phyloP scores from a whole-genome alignment of 2,113 vertebrate species.

The Myiopsitta monachus region DNA sequence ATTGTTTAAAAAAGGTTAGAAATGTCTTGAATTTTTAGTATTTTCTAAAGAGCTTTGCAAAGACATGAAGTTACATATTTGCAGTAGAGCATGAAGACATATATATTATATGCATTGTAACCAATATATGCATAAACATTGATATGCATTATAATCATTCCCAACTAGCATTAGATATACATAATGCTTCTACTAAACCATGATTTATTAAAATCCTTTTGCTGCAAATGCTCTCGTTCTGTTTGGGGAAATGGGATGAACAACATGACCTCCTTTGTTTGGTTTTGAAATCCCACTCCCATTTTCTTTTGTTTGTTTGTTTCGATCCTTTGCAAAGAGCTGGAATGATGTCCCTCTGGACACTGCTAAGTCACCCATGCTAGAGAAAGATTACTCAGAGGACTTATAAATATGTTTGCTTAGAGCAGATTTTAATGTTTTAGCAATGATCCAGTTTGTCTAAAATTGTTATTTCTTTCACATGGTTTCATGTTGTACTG shows the following conservation, averaged over 20 bases:
- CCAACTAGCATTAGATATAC: neutral
- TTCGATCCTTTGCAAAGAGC: neutral
- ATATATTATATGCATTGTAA: neutral
- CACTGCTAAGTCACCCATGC: neutral
- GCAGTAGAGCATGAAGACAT: neutral
- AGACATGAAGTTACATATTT: neutral
- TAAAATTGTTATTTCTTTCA: neutral
- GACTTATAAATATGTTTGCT: neutral
- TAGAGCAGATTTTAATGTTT: neutral
- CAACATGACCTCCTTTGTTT: neutral
- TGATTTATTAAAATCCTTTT: conserved; percentile 9
- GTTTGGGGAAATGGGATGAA: neutral
- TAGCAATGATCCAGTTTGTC: neutral
- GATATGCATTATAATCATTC: neutral
- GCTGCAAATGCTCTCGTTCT: neutral
- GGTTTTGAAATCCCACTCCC: neutral
- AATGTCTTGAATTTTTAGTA: neutral
- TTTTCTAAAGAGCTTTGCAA: neutral
- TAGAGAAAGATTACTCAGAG: neutral
- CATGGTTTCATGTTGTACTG: neutral
- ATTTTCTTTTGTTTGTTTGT: neutral
- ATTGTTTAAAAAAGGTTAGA: too few species aligned
- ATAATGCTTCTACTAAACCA: neutral
- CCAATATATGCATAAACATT: neutral
- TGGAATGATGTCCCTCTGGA: neutral